phyloP scores from a whole-genome alignment of 2,113 vertebrate genomes.

The Cyanoramphus novaezelandiae region DNA sequence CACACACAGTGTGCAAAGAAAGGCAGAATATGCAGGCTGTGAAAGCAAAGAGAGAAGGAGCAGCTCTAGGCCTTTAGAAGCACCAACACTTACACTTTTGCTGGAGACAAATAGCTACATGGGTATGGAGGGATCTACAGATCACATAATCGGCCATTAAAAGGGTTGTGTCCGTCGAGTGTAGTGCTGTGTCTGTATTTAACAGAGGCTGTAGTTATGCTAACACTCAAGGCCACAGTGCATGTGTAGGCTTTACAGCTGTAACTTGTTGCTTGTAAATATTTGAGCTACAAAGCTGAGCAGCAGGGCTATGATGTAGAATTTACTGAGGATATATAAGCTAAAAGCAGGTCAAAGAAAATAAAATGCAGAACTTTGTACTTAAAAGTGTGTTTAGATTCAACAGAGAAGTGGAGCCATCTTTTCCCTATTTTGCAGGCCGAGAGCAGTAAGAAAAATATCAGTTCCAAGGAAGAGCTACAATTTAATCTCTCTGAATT shows the following conservation, averaged over 20 bases:
- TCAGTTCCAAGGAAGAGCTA: constrained; percentile 80
- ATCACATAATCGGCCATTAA: not conserved
- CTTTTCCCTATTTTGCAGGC: constrained; percentile 70
- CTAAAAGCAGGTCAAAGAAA: not conserved
- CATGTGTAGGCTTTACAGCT: not conserved
- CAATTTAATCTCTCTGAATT: constrained; percentile 83
- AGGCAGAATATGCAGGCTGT: not conserved
- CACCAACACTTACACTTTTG: not conserved
- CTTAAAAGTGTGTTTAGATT: not conserved
- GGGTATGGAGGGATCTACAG: not conserved
- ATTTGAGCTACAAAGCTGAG: not conserved
- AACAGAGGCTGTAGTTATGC: not conserved
- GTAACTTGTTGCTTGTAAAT: not conserved
- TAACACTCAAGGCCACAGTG: not conserved
- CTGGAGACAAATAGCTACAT: not conserved
- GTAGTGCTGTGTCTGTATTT: not conserved
- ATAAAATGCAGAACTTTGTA: not conserved
- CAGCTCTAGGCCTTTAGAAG: not conserved
- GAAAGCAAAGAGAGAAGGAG: not conserved
- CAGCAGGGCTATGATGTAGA: not conserved
- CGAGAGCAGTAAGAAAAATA: constrained; percentile 84
- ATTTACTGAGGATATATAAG: not conserved
- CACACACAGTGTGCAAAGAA: not conserved
- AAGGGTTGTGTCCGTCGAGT: not conserved
- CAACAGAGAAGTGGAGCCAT: not conserved